Evolutionary conservation across 2,888 invertebrate species (phyloP).

Genomic region (Epirrhoe alternata): DNA sequence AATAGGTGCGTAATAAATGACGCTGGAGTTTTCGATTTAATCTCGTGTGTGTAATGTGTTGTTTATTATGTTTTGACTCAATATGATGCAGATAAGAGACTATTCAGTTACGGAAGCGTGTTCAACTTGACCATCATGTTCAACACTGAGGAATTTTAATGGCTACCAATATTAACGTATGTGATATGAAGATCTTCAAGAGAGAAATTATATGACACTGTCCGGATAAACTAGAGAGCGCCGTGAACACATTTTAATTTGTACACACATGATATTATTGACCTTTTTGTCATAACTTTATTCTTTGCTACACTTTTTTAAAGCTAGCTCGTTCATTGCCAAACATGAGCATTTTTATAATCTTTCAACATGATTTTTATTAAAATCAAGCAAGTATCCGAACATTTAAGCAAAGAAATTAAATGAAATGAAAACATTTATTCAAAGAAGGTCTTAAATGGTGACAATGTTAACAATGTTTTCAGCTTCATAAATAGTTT

Average conservation of each 20-base stretch:
- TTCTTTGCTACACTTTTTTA: no score
- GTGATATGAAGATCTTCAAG: neutral
- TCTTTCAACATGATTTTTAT: no score
- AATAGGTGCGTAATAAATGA: conserved; percentile 35
- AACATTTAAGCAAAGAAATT: no score
- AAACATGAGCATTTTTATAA: no score
- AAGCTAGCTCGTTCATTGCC: no score
- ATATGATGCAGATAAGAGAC: conserved; percentile 9
- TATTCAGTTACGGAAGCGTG: conserved; percentile 15
- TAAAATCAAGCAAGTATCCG: no score
- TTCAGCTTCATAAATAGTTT: no score
- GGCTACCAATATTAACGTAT: neutral
- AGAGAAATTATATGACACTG: neutral
- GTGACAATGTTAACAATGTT: no score
- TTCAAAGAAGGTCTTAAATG: no score
- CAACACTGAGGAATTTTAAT: conserved; percentile 20
- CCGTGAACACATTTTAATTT: neutral
- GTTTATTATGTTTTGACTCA: conserved; percentile 28
- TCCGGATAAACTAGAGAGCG: neutral
- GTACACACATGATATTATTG: neutral
- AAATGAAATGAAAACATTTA: no score
- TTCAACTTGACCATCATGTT: conserved; percentile 3
- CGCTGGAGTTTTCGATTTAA: conserved; percentile 24
- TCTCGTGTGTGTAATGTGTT: conserved; percentile 23
- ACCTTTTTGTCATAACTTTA: no score